A percentile compares a stretch with the other conserved stretches of the same genome.
These are phyloP conservation scores for Passerculus sandwichensis DNA, from an alignment of 2,797 vertebrate species.

Conservation along the genomic window DNA sequence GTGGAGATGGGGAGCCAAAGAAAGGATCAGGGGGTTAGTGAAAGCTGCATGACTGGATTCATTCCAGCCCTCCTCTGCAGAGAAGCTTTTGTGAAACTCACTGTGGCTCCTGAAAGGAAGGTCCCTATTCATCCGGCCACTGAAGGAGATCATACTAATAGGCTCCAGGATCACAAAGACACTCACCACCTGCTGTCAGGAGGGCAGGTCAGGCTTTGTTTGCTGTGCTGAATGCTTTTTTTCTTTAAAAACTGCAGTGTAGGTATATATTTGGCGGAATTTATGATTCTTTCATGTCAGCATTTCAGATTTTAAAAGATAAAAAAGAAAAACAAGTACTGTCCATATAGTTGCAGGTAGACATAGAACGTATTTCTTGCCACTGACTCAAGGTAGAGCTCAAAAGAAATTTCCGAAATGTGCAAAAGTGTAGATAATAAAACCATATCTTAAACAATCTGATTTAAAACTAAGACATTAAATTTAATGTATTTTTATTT, in stretches of 20 bases:
- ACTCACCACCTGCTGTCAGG: constrained; percentile 37
- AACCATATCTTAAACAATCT: neutral
- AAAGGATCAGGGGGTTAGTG: constrained; percentile 26
- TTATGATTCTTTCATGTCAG: neutral
- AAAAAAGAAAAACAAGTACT: neutral
- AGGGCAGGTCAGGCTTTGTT: constrained; percentile 45
- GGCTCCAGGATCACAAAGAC: constrained; percentile 56
- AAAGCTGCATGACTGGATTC: constrained; percentile 52
- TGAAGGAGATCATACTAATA: constrained; percentile 54
- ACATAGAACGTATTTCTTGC: neutral
- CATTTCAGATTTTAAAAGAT: neutral
- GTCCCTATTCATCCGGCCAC: constrained; percentile 34
- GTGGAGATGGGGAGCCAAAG: neutral
- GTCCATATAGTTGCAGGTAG: neutral
- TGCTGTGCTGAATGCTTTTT: constrained; percentile 25
- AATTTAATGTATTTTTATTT: neutral
- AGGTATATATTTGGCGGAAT: neutral
- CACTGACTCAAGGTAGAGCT: neutral
- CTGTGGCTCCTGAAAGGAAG: constrained; percentile 45
- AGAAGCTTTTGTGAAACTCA: constrained; percentile 38
- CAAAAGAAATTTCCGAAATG: neutral
- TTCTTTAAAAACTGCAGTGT: neutral
- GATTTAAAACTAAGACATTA: neutral
- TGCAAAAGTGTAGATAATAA: neutral
- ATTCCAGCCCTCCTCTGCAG: constrained; percentile 41